phyloP scores from a whole-genome alignment of 2,113 vertebrate species.

The Eclectus roratus region DNA sequence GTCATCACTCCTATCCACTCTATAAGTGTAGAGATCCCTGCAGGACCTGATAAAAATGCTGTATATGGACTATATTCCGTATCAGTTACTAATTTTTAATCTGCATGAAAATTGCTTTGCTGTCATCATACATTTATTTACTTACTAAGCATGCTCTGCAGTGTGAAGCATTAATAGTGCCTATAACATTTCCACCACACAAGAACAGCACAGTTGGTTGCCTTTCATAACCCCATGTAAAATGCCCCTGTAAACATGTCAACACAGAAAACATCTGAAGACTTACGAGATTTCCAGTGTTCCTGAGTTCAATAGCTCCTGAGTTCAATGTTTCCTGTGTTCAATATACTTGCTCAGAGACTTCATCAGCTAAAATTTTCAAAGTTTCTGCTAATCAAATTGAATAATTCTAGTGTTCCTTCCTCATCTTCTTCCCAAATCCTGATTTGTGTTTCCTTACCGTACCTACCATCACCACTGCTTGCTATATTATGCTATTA shows the following conservation, averaged over 20 bases:
- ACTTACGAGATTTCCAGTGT: background rate
- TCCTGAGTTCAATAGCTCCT: background rate
- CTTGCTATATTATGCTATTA: background rate
- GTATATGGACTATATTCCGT: background rate
- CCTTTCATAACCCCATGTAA: background rate
- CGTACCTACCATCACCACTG: background rate
- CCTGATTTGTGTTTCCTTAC: background rate
- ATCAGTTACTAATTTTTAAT: background rate
- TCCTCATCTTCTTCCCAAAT: background rate
- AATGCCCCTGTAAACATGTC: background rate
- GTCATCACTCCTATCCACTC: background rate
- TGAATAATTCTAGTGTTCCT: background rate
- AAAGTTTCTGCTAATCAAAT: background rate
- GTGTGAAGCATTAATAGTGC: background rate
- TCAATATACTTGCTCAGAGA: background rate
- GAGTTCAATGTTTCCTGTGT: background rate
- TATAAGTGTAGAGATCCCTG: background rate
- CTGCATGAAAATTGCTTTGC: background rate
- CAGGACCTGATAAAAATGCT: background rate
- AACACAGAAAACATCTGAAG: background rate
- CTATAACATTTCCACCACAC: background rate
- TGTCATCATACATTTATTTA: background rate
- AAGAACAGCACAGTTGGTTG: background rate
- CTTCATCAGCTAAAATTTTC: background rate
- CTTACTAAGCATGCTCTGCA: background rate